Base-by-base conservation (phyloP, 2,888 invertebrate species). In the Parochlus steinenii region DNA sequence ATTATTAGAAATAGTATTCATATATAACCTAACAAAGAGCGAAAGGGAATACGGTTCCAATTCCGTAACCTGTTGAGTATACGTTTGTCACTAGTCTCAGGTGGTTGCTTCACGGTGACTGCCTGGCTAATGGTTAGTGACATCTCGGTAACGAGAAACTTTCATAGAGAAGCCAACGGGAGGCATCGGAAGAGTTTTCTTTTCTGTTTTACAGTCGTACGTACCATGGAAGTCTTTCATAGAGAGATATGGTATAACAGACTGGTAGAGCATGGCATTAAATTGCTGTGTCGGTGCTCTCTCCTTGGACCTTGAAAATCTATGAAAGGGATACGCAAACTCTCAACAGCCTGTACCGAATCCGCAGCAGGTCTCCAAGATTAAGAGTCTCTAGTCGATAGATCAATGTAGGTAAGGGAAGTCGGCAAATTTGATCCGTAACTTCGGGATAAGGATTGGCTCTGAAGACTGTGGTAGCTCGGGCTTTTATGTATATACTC, bases 281-380 rank as follows among this genome's bases (percentile, higher is more conserved):
- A 43, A 23, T 40, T 43, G 42, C 42, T 42, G 42, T 44, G 44
- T 44, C 43, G 43, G 45, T 43, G 44, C 45, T 44, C 43, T 45
- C 43, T 43, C 43, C 40, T 43, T 42, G 44, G 41, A n/a, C n/a
- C n/a, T n/a, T n/a, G n/a, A n/a, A n/a, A n/a, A n/a, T n/a, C n/a
- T n/a, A n/a, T n/a, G n/a, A n/a, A n/a, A n/a, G n/a, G n/a, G n/a
- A n/a, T n/a, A n/a, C n/a, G n/a, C 40, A 43, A 42, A 37, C 41
- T 43, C 28, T 41, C 38, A 41, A 43, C 39, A 45, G 42, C 40
- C 39, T 69, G 70, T 72, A 71, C 71, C 69, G 64, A 71, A 71
- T 69, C 71, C 70, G 71, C 71, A 74, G 67, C 72, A 72, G 74
- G 72, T 75, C 69, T 74, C 71, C 71, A 68, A 72, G 71, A 70